phyloP scores from a whole-genome alignment of 2,113 vertebrate genomes.

The Planiliza haematocheilus region DNA sequence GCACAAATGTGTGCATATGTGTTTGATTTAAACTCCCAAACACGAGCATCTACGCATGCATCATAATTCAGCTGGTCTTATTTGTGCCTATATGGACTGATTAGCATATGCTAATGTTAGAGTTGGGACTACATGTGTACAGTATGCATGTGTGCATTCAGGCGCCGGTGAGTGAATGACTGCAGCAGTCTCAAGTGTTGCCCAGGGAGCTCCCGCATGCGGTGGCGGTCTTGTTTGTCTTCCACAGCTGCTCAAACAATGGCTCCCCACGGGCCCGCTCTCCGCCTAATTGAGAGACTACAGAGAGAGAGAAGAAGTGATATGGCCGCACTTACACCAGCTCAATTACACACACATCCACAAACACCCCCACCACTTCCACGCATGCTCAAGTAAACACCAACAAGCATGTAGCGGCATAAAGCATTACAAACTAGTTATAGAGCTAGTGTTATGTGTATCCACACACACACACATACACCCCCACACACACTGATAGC shows the following conservation, averaged over 20 bases:
- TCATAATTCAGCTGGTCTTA: conserved; percentile 24
- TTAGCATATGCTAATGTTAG: conserved; percentile 46
- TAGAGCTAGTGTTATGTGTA: conserved; percentile 15
- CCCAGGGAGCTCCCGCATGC: conserved; percentile 68
- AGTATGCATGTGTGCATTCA: conserved; percentile 20
- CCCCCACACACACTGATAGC: conserved; percentile 30
- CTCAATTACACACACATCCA: conserved; percentile 63
- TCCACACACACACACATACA: conserved; percentile 3
- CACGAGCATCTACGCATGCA: neutral
- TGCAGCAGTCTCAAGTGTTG: conserved; percentile 71
- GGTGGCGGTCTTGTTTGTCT: conserved; percentile 79
- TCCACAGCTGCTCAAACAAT: conserved; percentile 78
- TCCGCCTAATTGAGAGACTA: conserved; percentile 74
- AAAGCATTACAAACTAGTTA: conserved; percentile 39
- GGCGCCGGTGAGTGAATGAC: conserved; percentile 59
- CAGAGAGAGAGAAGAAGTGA: conserved; percentile 56
- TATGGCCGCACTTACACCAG: conserved; percentile 41
- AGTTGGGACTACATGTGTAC: conserved; percentile 6
- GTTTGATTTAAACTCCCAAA: neutral
- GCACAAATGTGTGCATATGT: neutral
- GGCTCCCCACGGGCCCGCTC: conserved; percentile 71
- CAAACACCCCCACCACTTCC: conserved; percentile 24
- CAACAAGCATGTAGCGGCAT: neutral
- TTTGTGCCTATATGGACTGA: conserved; percentile 44
- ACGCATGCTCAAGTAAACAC: conserved; percentile 29